Evolutionary conservation across 92 coral and sea anemone genomes (phyloP).

Genomic region (Porites evermanni): DNA sequence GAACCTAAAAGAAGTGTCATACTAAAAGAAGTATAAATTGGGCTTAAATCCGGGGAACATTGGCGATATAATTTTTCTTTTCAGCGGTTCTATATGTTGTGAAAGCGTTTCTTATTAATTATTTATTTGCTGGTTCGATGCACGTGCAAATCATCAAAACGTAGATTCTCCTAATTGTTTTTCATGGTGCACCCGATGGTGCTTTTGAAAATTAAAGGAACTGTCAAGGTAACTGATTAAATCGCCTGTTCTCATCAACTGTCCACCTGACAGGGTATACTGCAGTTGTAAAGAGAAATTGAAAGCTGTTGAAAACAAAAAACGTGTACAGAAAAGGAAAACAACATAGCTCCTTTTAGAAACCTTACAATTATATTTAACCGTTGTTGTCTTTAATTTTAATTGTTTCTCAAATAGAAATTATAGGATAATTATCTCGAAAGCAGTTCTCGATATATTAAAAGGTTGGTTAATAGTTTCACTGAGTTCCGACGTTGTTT

Average conservation of each 20-base stretch:
- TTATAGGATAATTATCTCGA: no score
- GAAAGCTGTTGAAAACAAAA: background rate
- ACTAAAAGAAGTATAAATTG: background rate
- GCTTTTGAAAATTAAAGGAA: background rate
- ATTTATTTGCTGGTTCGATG: background rate
- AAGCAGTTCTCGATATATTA: no score
- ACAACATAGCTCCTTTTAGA: no score
- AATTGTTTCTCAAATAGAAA: no score
- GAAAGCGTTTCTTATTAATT: conserved; percentile 7
- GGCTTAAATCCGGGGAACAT: background rate
- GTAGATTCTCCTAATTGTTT: background rate
- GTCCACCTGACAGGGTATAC: background rate
- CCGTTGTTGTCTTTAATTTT: no score
- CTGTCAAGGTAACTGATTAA: background rate
- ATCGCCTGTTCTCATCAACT: conserved; percentile 2
- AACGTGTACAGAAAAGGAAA: background rate
- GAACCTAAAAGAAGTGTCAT: conserved; percentile 7
- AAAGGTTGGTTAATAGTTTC: no score
- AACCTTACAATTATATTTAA: no score
- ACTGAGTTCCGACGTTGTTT: no score
- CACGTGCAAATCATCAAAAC: background rate
- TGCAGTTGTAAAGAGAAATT: background rate
- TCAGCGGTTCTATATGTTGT: background rate
- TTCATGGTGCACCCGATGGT: background rate
- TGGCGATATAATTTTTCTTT: background rate